Percentiles rank a stretch among this genome's conserved stretches.
phyloP scores from a whole-genome alignment of 92 coral and sea anemone genomes.

The Porites evermanni region DNA sequence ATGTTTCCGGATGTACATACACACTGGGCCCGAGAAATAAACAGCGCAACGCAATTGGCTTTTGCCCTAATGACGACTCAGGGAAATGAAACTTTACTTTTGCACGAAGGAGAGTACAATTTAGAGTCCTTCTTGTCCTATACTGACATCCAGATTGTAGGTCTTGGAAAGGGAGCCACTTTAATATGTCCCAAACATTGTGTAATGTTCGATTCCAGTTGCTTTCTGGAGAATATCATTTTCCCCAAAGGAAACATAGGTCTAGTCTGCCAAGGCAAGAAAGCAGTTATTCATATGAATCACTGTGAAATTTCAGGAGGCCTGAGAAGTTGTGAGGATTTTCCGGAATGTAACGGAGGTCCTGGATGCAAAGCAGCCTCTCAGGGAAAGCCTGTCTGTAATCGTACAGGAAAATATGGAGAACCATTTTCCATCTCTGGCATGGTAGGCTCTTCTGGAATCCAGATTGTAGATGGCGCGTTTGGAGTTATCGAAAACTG shows the following conservation, averaged over 20 bases:
- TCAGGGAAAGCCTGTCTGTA: constrained; percentile 52
- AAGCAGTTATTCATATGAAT: constrained; percentile 21
- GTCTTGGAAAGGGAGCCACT: constrained; percentile 36
- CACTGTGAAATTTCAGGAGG: constrained; percentile 74
- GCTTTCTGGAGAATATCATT: constrained; percentile 61
- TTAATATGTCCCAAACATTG: constrained; percentile 18
- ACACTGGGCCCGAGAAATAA: constrained; percentile 33
- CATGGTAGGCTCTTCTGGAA: constrained; percentile 47
- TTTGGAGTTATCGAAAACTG: constrained; percentile 62
- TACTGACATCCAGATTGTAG: constrained; percentile 54
- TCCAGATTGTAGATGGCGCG: constrained; percentile 43
- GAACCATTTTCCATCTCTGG: constrained; percentile 37
- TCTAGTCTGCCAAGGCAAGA: constrained; percentile 18
- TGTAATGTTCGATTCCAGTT: neutral
- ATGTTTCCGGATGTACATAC: constrained; percentile 53
- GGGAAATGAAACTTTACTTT: constrained; percentile 64
- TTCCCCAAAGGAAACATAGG: constrained; percentile 50
- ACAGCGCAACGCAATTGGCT: constrained; percentile 45
- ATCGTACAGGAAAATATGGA: constrained; percentile 67
- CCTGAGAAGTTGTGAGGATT: constrained; percentile 66
- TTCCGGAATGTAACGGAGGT: constrained; percentile 85
- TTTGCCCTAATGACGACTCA: constrained; percentile 3
- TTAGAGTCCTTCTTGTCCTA: constrained; percentile 4
- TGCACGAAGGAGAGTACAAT: constrained; percentile 64
- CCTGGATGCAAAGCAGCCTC: constrained; percentile 67